phyloP scores from a whole-genome alignment of 2,888 invertebrate species.

The Atrina japonica region DNA sequence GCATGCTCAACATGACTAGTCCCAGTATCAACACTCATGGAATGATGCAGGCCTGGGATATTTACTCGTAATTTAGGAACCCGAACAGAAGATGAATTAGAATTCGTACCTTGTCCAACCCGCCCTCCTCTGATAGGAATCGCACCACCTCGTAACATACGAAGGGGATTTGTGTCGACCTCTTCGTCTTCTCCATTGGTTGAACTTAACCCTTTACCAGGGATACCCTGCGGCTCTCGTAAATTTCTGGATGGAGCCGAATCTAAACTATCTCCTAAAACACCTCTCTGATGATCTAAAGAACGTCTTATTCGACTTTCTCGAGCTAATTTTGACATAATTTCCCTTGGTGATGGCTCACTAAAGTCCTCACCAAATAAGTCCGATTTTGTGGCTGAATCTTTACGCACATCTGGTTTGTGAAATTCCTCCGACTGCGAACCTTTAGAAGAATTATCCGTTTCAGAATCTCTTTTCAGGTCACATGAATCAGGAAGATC shows the following conservation, averaged over 20 bases:
- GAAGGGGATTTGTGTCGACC: constrained; percentile 84
- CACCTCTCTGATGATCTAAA: constrained; percentile 72
- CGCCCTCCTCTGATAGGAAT: constrained; percentile 72
- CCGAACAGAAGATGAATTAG: constrained; percentile 56
- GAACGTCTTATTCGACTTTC: constrained; percentile 72
- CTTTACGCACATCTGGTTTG: constrained; percentile 35
- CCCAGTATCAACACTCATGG: constrained; percentile 61
- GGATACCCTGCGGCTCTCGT: constrained; percentile 76
- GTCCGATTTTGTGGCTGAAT: constrained; percentile 48
- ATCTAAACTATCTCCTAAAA: constrained; percentile 52
- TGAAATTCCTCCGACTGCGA: constrained; percentile 32
- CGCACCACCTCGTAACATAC: constrained; percentile 83
- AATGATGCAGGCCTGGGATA: constrained; percentile 55
- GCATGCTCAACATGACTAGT: constrained; percentile 48
- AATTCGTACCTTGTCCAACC: constrained; percentile 69
- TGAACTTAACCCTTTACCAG: constrained; percentile 57
- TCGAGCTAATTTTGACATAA: constrained; percentile 74
- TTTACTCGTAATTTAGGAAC: constrained; percentile 58
- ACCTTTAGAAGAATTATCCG: constrained; percentile 47
- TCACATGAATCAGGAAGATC: constrained; percentile 52
- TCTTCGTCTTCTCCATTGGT: constrained; percentile 74
- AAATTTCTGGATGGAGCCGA: constrained; percentile 63
- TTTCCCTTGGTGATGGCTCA: constrained; percentile 75
- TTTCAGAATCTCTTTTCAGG: constrained; percentile 53
- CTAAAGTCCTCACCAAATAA: constrained; percentile 71